Percentiles rank a stretch among this genome's conserved stretches.
Conservation (phyloP, 2,888 invertebrate species). For the Napeogenes inachia region DNA sequence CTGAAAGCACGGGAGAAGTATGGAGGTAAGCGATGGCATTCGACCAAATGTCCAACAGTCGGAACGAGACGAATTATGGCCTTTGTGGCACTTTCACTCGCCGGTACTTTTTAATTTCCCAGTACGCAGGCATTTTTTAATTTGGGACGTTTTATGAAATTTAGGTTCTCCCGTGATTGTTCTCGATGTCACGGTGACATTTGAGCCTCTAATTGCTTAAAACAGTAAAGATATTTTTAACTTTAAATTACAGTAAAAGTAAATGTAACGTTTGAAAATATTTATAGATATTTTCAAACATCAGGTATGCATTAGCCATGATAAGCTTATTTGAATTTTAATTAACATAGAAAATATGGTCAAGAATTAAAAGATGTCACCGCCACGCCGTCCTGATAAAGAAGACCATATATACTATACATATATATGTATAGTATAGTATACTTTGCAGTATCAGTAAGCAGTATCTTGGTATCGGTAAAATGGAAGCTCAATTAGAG, state of each 20-base stretch:
- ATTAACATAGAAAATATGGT: no score
- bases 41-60: slow-evolving; percentile 54
- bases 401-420: background rate
- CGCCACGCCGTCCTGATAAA: no score
- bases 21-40: slow-evolving; percentile 38
- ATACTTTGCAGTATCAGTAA: no score
- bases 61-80: slow-evolving; percentile 69
- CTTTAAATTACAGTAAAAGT: slow-evolving; percentile 5
- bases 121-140: slow-evolving; percentile 66
- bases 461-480: no score
- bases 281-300: no score
- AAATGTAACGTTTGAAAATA: background rate
- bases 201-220: slow-evolving; percentile 51
- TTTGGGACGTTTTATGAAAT: slow-evolving; percentile 68
- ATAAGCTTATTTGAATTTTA: no score
- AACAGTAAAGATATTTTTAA: slow-evolving; percentile 25
- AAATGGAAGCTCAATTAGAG: no score
- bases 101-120: slow-evolving; percentile 68
- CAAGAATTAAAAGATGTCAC: no score
- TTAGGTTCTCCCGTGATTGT: slow-evolving; percentile 59
- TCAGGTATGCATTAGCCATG: no score
- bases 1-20: slow-evolving; percentile 35
- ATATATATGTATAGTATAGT: slow-evolving; percentile 4
- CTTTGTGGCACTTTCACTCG: slow-evolving; percentile 68
- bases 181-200: slow-evolving; percentile 36